Base-by-base conservation (phyloP, 1,140 invertebrate species). In the Drosophila asahinai region DNA sequence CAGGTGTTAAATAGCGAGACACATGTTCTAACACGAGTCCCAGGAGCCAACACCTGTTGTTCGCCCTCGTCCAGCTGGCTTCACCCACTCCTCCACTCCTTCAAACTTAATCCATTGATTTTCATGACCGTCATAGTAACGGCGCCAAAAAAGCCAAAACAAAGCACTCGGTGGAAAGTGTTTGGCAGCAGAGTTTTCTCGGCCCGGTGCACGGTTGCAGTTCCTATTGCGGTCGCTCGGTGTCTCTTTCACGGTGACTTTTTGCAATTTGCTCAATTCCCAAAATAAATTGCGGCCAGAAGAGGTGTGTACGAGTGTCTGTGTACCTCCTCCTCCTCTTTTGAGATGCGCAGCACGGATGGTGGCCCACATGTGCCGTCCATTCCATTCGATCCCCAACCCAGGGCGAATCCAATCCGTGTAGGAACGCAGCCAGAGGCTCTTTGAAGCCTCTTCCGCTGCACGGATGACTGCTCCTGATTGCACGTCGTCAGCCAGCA, bases 251-350 rank as follows among this genome's bases (percentile, higher is more conserved):
- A 79, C 55, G 51, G 38, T 51, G 51, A 49, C 57, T 68, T 58
- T 59, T 72, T 64, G 59, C 66, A 54, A 60, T 86, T 86, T 90
- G 84, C 84, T 89, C 73, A 90, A 45, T 89, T 89, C 84, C 74
- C 67, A 89, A 89, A 89, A 89, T 89, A 89, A 89, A 83, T 80
- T 33, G 47, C 47, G 77, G 63, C 77, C 78, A 63, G 55, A 57
- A 63, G 55, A 65, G 70, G 70, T 59, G 64, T 84, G 82, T 75
- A 77, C 55, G 80, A 64, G 68, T 80, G 66, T 65, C 48, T 64
- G 43, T 17, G 40, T 45, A 19, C 33, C 9, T 7, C 42, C 54
- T 49, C 14, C 22, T n/a, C 33, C 9, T 11, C 42, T 42, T n/a
- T 30, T n/a, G 36, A 54, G 64, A 52, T 61, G 68, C 38, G 12